Evolutionary conservation across 92 coral and sea anemone genomes (phyloP).

Genomic region (Porites rus): DNA sequence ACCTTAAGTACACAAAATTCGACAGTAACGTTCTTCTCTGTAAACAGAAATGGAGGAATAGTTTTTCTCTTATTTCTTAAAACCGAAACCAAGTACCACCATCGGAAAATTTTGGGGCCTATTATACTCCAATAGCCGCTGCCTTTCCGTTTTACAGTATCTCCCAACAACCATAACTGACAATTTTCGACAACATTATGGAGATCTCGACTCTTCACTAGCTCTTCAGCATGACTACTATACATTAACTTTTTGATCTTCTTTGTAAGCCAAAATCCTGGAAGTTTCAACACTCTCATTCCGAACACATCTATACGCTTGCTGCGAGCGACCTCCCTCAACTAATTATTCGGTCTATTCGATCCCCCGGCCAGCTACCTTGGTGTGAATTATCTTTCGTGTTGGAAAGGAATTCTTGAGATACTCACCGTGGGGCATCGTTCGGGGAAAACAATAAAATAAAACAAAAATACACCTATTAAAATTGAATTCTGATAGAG

Average conservation of each 20-base stretch:
- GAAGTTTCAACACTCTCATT: neutral
- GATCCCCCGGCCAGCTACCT: neutral
- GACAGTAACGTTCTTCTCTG: neutral
- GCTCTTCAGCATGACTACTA: neutral
- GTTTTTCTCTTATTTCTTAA: neutral
- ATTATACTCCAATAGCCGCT: no score
- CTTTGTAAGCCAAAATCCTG: conserved; percentile 22
- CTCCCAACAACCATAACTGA: no score
- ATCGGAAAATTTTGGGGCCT: no score
- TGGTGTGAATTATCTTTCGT: conserved; percentile 19
- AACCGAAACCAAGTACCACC: neutral
- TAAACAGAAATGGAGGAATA: neutral
- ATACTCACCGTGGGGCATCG: conserved; percentile 17
- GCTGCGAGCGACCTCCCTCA: neutral
- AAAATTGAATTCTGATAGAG: conserved; percentile 9
- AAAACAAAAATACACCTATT: conserved; percentile 9
- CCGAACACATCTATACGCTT: neutral
- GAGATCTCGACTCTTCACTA: neutral
- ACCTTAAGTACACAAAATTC: neutral
- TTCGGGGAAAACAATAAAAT: conserved; percentile 12
- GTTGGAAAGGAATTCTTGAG: neutral
- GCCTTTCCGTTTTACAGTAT: no score
- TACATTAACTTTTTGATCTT: conserved; percentile 51
- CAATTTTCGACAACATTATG: neutral
- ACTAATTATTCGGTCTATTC: neutral